phyloP scores from a whole-genome alignment of 2,888 invertebrate species.

The Melanostoma scalare region DNA sequence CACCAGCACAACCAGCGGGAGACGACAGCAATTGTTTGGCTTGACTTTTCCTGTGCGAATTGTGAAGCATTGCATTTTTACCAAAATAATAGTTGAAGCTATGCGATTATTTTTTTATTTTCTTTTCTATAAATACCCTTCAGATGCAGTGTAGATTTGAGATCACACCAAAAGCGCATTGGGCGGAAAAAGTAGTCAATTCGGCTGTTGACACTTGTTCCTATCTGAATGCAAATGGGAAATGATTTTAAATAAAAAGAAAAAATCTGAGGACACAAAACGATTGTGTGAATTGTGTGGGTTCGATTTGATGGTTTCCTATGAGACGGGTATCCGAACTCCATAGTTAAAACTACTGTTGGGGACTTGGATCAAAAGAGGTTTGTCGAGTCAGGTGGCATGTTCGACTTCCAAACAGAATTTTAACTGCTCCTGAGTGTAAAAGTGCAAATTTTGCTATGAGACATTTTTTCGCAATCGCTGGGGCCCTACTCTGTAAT shows the following conservation, averaged over 20 bases:
- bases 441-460: no score
- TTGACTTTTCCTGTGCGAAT: constrained; percentile 40
- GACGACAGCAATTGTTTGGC: constrained; percentile 63
- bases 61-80: constrained; percentile 38
- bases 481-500: no score
- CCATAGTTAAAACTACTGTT: no score
- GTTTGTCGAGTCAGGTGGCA: no score
- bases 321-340: no score
- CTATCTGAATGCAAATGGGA: not conserved
- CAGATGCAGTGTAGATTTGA: constrained; percentile 49
- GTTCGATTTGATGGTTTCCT: no score
- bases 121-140: constrained; percentile 35
- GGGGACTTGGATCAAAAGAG: no score
- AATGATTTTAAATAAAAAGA: not conserved
- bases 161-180: constrained; percentile 25
- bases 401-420: no score
- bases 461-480: no score
- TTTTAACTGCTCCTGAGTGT: no score
- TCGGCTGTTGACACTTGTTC: constrained; percentile 17
- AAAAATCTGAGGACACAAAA: not conserved
- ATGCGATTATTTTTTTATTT: constrained; percentile 5
- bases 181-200: constrained; percentile 21
- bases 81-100: constrained; percentile 31
- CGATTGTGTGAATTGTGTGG: no score
- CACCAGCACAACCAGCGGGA: constrained; percentile 30